These are phyloP conservation scores for Pantherophis guttatus DNA, from an alignment of 2,113 vertebrate species.

Conservation along the genomic window DNA sequence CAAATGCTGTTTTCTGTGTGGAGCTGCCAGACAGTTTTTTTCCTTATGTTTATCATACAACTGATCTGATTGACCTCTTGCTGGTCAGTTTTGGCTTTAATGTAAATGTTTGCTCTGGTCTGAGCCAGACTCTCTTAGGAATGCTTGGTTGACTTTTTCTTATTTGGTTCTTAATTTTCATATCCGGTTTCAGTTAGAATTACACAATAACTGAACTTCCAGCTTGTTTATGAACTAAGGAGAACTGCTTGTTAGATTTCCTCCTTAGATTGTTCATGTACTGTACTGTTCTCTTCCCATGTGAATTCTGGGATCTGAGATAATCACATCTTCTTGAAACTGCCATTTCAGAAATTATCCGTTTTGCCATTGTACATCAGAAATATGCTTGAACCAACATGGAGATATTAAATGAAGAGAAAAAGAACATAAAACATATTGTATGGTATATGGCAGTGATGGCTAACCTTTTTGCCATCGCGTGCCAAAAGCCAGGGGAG, in stretches of 20 bases:
- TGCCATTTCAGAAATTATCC: neutral
- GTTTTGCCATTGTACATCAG: neutral
- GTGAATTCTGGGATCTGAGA: slow-evolving; percentile 1
- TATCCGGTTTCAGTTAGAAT: slow-evolving; percentile 16
- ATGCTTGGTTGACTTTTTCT: neutral
- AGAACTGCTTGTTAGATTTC: neutral
- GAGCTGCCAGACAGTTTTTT: neutral
- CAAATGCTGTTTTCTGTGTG: neutral
- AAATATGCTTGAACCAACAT: neutral
- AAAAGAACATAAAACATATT: neutral
- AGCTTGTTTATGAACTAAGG: slow-evolving; percentile 1
- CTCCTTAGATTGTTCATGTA: neutral
- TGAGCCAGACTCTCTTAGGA: neutral
- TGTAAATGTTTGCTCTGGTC: slow-evolving; percentile 13
- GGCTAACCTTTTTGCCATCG: too few relatives aligned
- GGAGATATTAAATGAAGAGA: neutral
- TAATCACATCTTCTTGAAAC: neutral
- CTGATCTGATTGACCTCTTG: neutral
- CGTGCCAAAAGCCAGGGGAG: too few relatives aligned
- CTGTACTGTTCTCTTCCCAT: neutral
- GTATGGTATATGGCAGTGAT: neutral
- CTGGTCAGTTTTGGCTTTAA: neutral
- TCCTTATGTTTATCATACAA: neutral
- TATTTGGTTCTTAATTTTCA: neutral
- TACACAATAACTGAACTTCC: slow-evolving; percentile 10